Evolutionary conservation across 2,888 invertebrate genomes (phyloP), one percentile per base, ranked within the genome.

Genomic region (Hybos culiciformis): DNA sequence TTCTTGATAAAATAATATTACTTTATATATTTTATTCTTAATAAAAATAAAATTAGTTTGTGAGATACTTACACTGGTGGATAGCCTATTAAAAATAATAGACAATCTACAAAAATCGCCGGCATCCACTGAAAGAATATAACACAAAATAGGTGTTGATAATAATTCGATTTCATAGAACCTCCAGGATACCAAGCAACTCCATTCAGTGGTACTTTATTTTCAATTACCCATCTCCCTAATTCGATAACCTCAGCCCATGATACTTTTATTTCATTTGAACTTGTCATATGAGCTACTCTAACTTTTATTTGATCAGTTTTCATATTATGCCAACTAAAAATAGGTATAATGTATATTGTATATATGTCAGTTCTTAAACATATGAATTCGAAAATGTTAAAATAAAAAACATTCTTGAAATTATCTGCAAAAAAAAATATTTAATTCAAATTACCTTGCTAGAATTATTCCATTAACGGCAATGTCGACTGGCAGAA

Each of bases 41-140:
- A 4, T 29, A 38, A 19, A 7, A 3, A 26, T 44, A 8, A 1
- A 8, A 3, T 15, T 23, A n/a, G n/a, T n/a, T 4, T 9, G 36
- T 21, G 4, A 17, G 4, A 3, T 23, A 74, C 83, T 77, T 68
- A 88, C 88, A 87, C 73, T 49, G 92, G 90, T 56, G 90, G 87
- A 58, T 87, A 80, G 39, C 96, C 92, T 1, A 86, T 68, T 34
- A 91, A 68, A 56, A 79, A 75, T 26, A 87, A 74, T 1, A 90
- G 62, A 0, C 76, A 66, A 60, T 97, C 97, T 23, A 90, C 72
- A 37, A 92, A 61, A 44, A 91, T 71, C 1, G 96, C 96, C 0
- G 96, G 96, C 38, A 93, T 63, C 71, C 85, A 80, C 64, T 97
- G 97, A 67, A 90, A 90, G 44, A 94, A 70, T 42, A 91, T 64